Percentiles rank a stretch among this genome's conserved stretches.
Conservation (phyloP, 2,888 invertebrate species). For the Linnaemya tessellans region DNA sequence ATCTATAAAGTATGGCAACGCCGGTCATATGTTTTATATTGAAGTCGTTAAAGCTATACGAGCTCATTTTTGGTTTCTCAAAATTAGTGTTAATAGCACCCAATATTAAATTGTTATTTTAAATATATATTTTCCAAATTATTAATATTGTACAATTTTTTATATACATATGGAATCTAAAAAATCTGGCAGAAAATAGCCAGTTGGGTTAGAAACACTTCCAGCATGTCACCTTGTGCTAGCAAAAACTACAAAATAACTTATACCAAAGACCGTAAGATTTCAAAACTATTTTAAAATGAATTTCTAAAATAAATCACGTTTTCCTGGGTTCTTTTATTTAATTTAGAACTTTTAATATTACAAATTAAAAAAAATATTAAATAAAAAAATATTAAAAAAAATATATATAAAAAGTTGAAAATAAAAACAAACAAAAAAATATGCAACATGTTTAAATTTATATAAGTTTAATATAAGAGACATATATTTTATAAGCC, state of each 20-base stretch:
- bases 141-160: too few relatives aligned
- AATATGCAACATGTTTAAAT: constrained; percentile 26
- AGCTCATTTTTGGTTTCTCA: too few relatives aligned
- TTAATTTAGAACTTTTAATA: constrained; percentile 2
- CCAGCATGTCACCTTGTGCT: too few relatives aligned
- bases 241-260: neutral
- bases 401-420: constrained; percentile 35
- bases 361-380: neutral
- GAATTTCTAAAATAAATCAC: neutral
- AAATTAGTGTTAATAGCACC: too few relatives aligned
- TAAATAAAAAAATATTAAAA: constrained; percentile 19
- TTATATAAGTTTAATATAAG: constrained; percentile 40
- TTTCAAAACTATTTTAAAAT: neutral
- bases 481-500: constrained; percentile 44
- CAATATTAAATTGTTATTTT: too few relatives aligned
- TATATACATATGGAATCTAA: too few relatives aligned
- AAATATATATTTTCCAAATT: too few relatives aligned
- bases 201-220: too few relatives aligned
- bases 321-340: neutral
- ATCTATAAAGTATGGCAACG: too few relatives aligned
- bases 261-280: neutral
- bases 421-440: constrained; percentile 25
- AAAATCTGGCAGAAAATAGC: too few relatives aligned
- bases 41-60: too few relatives aligned
- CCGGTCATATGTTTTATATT: too few relatives aligned